Evolutionary conservation across 2,797 vertebrate species (phyloP).

Genomic region (Selene dorsalis): DNA sequence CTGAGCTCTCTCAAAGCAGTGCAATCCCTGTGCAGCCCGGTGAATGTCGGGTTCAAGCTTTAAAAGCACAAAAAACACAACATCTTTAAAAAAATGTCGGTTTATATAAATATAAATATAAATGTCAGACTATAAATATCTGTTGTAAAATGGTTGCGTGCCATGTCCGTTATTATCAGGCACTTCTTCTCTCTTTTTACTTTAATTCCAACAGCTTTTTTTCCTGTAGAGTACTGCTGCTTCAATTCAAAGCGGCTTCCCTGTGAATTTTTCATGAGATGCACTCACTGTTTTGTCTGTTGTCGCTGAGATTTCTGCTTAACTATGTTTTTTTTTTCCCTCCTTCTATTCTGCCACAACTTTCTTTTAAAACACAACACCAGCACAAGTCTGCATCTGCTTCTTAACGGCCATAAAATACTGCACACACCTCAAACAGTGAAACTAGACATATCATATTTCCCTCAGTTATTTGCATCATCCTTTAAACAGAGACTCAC

Average conservation of each 20-base stretch:
- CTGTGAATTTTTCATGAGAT: not conserved
- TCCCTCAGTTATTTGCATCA: constrained; percentile 17
- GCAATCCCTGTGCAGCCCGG: not conserved
- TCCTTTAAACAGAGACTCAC: constrained; percentile 10
- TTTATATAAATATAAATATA: not conserved
- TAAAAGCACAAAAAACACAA: not conserved
- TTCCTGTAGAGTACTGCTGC: not conserved
- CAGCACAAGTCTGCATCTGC: not conserved
- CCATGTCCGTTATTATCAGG: not conserved
- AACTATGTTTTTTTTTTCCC: not conserved
- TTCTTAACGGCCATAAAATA: not conserved
- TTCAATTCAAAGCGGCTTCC: not conserved
- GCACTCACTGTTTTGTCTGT: not conserved
- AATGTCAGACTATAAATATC: not conserved
- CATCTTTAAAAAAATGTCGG: not conserved
- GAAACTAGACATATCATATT: not conserved
- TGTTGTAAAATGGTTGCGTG: not conserved
- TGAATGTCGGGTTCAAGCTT: not conserved
- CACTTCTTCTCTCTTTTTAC: not conserved
- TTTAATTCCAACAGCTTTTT: not conserved
- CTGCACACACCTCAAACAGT: not conserved
- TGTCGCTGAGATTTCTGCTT: not conserved
- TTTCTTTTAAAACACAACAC: not conserved
- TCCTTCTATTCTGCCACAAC: not conserved
- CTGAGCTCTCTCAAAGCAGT: not conserved